These are phyloP conservation scores for Cheilosia grossa DNA, from an alignment of 2,888 invertebrate genomes.

Conservation along the genomic window DNA sequence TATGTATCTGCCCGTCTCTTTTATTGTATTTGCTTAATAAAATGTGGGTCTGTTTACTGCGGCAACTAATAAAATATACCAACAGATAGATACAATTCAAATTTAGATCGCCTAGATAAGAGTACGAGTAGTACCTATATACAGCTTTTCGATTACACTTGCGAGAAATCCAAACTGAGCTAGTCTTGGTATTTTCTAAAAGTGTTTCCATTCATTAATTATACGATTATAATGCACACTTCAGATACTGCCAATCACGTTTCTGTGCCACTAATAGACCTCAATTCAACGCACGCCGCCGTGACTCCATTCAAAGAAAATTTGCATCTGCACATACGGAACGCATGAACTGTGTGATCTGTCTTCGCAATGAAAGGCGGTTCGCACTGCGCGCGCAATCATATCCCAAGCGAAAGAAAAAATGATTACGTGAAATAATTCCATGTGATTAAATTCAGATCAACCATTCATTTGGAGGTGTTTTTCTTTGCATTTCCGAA, in stretches of 20 bases:
- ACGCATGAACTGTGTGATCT: slow-evolving; percentile 50
- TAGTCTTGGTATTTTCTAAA: background rate
- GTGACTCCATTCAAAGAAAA: slow-evolving; percentile 23
- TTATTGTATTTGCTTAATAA: background rate
- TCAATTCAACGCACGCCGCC: slow-evolving; percentile 25
- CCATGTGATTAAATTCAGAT: slow-evolving; percentile 58
- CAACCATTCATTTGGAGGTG: slow-evolving; percentile 28
- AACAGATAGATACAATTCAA: slow-evolving; percentile 15
- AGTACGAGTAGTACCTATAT: background rate
- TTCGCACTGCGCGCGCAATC: slow-evolving; percentile 45
- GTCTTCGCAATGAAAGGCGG: slow-evolving; percentile 43
- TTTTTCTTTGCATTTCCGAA: slow-evolving; percentile 17
- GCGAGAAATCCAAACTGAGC: background rate
- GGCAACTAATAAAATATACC: background rate
- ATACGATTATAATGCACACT: slow-evolving; percentile 42
- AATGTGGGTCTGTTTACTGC: slow-evolving; percentile 2
- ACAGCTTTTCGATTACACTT: slow-evolving; percentile 42
- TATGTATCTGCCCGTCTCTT: no score
- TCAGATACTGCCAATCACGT: slow-evolving; percentile 48
- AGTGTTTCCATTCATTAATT: slow-evolving; percentile 44
- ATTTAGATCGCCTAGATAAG: slow-evolving; percentile 5
- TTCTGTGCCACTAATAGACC: slow-evolving; percentile 27
- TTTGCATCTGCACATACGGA: slow-evolving; percentile 45
- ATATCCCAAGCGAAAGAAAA: background rate
- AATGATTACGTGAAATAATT: slow-evolving; percentile 64